Conservation (phyloP, 64 coral and sea anemone species). For the Stichodactyla mertensii region DNA sequence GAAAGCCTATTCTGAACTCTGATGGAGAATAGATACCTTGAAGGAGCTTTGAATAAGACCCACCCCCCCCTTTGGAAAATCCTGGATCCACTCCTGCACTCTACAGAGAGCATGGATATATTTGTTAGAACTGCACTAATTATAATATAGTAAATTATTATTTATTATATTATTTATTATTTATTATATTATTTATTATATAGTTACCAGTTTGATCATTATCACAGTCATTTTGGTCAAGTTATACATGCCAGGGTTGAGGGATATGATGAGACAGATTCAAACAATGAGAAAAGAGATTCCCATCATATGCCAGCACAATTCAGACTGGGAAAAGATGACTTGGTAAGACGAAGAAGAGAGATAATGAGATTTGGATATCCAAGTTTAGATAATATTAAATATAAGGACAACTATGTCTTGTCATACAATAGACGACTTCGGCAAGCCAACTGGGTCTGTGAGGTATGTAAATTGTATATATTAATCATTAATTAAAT, state of each 20-base stretch:
- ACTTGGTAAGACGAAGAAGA: slow-evolving; percentile 10
- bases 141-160: too few relatives aligned
- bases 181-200: too few relatives aligned
- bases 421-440: slow-evolving; percentile 71
- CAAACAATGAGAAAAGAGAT: not conserved
- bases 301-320: not conserved
- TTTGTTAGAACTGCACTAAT: too few relatives aligned
- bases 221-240: slow-evolving; percentile 15
- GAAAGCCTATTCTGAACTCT: too few relatives aligned
- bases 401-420: slow-evolving; percentile 71
- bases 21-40: too few relatives aligned
- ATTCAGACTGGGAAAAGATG: not conserved
- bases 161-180: too few relatives aligned
- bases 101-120: too few relatives aligned
- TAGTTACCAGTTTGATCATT: not conserved
- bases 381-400: slow-evolving; percentile 79
- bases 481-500: not conserved
- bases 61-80: too few relatives aligned
- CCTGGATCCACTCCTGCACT: too few relatives aligned
- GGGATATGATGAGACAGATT: slow-evolving; percentile 8
- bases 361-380: slow-evolving; percentile 88
- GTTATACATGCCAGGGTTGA: slow-evolving; percentile 9
- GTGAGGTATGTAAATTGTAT: slow-evolving; percentile 39
- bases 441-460: slow-evolving; percentile 82
- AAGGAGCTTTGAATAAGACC: too few relatives aligned